phyloP scores from a whole-genome alignment of 2,113 vertebrate genomes.

The Sinosuthora webbiana region DNA sequence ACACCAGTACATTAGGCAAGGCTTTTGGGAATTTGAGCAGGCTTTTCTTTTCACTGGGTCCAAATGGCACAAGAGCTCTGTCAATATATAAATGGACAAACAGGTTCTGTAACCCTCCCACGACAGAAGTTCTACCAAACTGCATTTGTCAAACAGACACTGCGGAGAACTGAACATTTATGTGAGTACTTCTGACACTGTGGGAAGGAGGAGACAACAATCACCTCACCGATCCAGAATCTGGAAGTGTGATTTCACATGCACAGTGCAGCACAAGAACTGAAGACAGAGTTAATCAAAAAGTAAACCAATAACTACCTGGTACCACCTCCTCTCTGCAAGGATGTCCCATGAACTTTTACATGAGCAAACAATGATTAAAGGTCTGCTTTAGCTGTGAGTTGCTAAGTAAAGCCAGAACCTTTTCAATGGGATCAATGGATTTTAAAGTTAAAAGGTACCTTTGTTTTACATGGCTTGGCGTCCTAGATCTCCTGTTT shows the following conservation, averaged over 20 bases:
- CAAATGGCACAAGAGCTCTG: not conserved
- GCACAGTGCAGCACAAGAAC: not conserved
- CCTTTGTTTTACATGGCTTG: not conserved
- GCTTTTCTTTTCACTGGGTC: constrained; percentile 42
- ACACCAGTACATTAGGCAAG: constrained; percentile 8
- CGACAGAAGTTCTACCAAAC: not conserved
- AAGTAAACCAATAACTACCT: not conserved
- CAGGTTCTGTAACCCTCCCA: not conserved
- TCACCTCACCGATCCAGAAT: not conserved
- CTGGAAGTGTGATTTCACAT: not conserved
- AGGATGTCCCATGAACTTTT: not conserved
- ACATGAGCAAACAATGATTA: not conserved
- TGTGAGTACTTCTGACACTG: not conserved
- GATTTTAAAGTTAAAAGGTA: not conserved
- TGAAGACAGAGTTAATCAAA: not conserved
- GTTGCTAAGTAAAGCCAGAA: not conserved
- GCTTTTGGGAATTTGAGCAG: constrained; percentile 13
- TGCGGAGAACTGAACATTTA: not conserved
- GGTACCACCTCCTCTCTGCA: not conserved
- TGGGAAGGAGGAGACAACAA: not conserved
- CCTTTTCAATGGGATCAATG: not conserved
- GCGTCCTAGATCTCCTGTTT: not conserved
- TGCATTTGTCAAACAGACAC: not conserved
- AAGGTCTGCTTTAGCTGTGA: not conserved
- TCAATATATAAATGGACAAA: not conserved